Percentiles rank a stretch among this genome's conserved stretches.
phyloP scores from a whole-genome alignment of 2,888 invertebrate species.

The Limnephilus lunatus region DNA sequence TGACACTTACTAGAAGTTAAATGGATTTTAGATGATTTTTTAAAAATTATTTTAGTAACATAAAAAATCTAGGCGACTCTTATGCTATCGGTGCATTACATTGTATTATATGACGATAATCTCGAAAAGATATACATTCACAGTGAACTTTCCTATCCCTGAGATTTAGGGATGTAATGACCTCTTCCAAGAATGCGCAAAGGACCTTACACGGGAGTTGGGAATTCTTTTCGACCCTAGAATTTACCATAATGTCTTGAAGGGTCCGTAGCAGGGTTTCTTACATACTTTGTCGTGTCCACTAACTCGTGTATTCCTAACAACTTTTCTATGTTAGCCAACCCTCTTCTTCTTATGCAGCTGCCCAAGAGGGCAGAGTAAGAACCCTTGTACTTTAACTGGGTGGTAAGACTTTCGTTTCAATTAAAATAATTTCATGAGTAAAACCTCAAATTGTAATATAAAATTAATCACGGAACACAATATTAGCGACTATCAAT shows the following conservation, averaged over 20 bases:
- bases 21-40: too few species aligned
- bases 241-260: constrained; percentile 58
- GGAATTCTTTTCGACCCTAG: constrained; percentile 56
- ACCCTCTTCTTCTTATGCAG: constrained; percentile 24
- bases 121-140: not conserved
- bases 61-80: not conserved
- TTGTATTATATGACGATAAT: not conserved
- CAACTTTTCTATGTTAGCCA: constrained; percentile 57
- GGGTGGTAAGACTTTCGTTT: not conserved
- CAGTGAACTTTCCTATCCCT: not conserved
- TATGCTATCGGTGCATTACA: not conserved
- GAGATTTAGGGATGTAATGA: constrained; percentile 15
- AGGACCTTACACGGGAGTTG: not conserved
- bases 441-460: too few species aligned
- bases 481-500: too few species aligned
- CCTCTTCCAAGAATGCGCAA: not conserved
- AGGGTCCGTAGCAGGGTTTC: constrained; percentile 34
- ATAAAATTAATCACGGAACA: too few species aligned
- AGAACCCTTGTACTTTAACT: not conserved
- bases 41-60: too few species aligned
- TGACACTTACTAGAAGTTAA: too few species aligned
- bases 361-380: not conserved
- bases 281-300: constrained; percentile 54
- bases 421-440: not conserved
- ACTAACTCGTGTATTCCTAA: constrained; percentile 55